Percentiles rank a stretch among this genome's conserved stretches.
These are phyloP conservation scores for Sialis fuliginosa DNA, from an alignment of 2,888 invertebrate species.

Conservation along the genomic window DNA sequence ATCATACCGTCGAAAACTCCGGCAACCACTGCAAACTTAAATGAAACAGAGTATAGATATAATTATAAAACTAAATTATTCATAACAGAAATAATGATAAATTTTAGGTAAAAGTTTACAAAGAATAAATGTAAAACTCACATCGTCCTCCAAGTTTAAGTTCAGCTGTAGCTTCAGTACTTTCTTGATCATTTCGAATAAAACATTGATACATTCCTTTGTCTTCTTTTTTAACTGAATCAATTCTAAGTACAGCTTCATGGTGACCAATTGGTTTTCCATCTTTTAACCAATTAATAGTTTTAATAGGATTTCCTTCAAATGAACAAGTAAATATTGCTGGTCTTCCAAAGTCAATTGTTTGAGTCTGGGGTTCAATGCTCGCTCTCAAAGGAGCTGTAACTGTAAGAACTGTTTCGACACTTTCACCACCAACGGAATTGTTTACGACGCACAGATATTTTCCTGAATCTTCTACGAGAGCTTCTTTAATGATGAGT, in stretches of 20 bases:
- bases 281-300: constrained; percentile 84
- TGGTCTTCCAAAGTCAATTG: constrained; percentile 83
- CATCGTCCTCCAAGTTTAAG: constrained; percentile 82
- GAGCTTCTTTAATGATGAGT: constrained; percentile 77
- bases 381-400: constrained; percentile 77
- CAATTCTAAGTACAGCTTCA: constrained; percentile 68
- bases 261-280: constrained; percentile 71
- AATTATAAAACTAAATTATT: constrained; percentile 2
- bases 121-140: constrained; percentile 23
- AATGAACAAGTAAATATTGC: constrained; percentile 84
- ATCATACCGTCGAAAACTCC: too few species aligned
- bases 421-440: constrained; percentile 83
- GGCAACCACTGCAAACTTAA: too few species aligned
- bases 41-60: too few species aligned
- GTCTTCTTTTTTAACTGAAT: constrained; percentile 82
- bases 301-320: constrained; percentile 79
- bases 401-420: constrained; percentile 81
- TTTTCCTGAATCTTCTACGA: constrained; percentile 84
- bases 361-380: constrained; percentile 80
- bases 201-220: constrained; percentile 97
- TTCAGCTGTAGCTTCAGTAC: constrained; percentile 83
- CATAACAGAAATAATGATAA: too few species aligned
- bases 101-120: neutral
- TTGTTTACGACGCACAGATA: constrained; percentile 91
- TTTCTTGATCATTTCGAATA: constrained; percentile 81